These are phyloP conservation scores for Acanthurus lineatus DNA, from an alignment of 2,797 vertebrate species.

Conservation along the genomic window DNA sequence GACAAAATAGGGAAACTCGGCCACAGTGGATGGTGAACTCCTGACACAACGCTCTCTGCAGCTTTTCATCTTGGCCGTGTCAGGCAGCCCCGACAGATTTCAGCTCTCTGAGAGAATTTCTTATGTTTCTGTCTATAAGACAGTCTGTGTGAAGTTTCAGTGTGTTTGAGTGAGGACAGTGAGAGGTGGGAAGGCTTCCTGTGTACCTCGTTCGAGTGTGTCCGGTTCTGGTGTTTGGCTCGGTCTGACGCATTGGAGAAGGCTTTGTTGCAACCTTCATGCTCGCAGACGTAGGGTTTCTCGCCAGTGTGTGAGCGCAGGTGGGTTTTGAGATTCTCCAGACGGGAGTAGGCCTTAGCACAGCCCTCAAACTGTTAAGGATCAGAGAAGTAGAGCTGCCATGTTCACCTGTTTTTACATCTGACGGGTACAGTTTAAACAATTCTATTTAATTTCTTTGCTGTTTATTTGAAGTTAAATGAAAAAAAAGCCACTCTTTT, in stretches of 20 bases:
- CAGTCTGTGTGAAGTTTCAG: slow-evolving; percentile 18
- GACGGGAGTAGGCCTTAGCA: slow-evolving; percentile 96
- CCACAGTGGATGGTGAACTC: neutral
- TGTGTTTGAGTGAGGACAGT: neutral
- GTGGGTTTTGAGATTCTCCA: slow-evolving; percentile 99
- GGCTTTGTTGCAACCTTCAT: slow-evolving; percentile 98
- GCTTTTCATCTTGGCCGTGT: neutral
- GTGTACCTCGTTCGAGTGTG: slow-evolving; percentile 93
- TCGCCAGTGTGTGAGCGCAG: slow-evolving; percentile 98
- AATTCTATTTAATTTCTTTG: no score
- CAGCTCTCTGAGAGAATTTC: slow-evolving; percentile 12
- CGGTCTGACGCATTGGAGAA: slow-evolving; percentile 98
- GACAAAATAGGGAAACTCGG: neutral
- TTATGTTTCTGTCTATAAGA: neutral
- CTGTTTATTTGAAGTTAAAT: no score
- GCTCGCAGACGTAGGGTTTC: slow-evolving; percentile 97
- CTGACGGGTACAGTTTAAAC: no score
- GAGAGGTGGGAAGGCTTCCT: neutral
- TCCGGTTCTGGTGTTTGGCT: slow-evolving; percentile 99
- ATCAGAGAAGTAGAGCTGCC: neutral
- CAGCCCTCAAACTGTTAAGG: slow-evolving; percentile 95
- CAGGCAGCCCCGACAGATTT: neutral
- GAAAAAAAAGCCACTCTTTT: no score
- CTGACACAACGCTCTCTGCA: neutral
- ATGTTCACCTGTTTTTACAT: neutral